These are phyloP conservation scores for Pedicia rivosa DNA, from an alignment of 2,888 invertebrate genomes.

Conservation along the genomic window DNA sequence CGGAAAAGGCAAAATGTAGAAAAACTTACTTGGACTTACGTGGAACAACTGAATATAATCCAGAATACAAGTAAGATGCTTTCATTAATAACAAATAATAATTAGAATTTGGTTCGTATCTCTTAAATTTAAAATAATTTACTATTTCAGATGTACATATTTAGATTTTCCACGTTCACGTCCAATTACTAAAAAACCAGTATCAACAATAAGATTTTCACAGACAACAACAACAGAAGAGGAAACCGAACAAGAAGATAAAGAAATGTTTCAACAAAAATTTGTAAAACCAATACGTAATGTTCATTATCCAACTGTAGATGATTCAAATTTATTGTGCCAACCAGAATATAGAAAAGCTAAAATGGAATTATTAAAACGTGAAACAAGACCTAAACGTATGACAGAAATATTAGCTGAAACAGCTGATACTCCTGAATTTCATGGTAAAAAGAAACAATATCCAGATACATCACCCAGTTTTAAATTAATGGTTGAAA, in stretches of 20 bases:
- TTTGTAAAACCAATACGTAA: constrained; percentile 1
- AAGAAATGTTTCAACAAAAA: neutral
- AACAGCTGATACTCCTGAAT: constrained; percentile 1
- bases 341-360: constrained; percentile 26
- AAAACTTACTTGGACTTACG: constrained; percentile 26
- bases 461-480: constrained; percentile 10
- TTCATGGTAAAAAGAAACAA: neutral
- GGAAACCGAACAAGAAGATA: neutral
- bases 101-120: too few relatives aligned
- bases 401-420: constrained; percentile 15
- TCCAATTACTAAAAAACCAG: constrained; percentile 22
- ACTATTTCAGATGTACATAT: constrained; percentile 22
- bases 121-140: neutral
- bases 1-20: constrained; percentile 27
- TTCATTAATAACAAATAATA: neutral
- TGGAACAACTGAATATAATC: constrained; percentile 30
- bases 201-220: constrained; percentile 1
- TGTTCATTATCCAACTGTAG: constrained; percentile 4
- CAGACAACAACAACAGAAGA: neutral
- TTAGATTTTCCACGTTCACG: constrained; percentile 27
- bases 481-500: constrained; percentile 11
- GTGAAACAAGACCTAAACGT: constrained; percentile 23
- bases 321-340: neutral
- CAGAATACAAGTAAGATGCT: constrained; percentile 19
- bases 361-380: constrained; percentile 13